These are phyloP conservation scores for Zaprionus gabonicus DNA, from an alignment of 1,140 invertebrate genomes.

Conservation along the genomic window DNA sequence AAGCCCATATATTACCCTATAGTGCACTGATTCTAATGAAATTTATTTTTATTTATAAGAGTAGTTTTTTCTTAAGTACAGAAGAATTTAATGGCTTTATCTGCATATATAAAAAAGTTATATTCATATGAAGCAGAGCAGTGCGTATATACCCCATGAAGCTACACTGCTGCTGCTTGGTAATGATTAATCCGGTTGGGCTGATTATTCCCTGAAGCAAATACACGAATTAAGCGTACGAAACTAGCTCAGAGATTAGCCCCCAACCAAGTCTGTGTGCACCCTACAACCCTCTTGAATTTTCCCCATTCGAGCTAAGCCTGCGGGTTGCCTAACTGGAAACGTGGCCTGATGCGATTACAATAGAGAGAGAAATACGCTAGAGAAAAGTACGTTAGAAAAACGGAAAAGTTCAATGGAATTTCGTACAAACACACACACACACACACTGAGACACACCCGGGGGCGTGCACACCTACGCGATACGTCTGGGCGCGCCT, in stretches of 20 bases:
- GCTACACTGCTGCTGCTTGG: not conserved
- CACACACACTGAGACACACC: slow-evolving; percentile 2
- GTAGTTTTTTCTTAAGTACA: not conserved
- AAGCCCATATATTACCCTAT: not conserved
- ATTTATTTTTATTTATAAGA: too few species aligned
- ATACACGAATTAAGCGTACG: slow-evolving; percentile 7
- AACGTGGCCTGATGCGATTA: slow-evolving; percentile 10
- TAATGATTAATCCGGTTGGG: not conserved
- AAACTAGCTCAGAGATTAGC: slow-evolving; percentile 7
- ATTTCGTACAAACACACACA: slow-evolving; percentile 8
- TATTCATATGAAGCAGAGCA: not conserved
- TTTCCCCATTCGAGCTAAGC: not conserved
- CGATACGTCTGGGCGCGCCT: slow-evolving; percentile 13
- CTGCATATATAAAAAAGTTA: not conserved
- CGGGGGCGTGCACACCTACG: not conserved
- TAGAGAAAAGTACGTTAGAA: slow-evolving; percentile 1
- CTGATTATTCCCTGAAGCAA: not conserved
- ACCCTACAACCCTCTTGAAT: not conserved
- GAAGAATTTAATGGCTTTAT: not conserved
- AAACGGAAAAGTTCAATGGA: slow-evolving; percentile 31
- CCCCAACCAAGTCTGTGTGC: not conserved
- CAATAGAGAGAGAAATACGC: slow-evolving; percentile 12
- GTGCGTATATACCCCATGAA: not conserved
- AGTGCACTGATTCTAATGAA: not conserved
- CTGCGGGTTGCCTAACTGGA: not conserved